Percentiles rank a stretch among this genome's conserved stretches.
Evolutionary conservation across 2,113 vertebrate genomes (phyloP).

Genomic region (Prolemur simus): DNA sequence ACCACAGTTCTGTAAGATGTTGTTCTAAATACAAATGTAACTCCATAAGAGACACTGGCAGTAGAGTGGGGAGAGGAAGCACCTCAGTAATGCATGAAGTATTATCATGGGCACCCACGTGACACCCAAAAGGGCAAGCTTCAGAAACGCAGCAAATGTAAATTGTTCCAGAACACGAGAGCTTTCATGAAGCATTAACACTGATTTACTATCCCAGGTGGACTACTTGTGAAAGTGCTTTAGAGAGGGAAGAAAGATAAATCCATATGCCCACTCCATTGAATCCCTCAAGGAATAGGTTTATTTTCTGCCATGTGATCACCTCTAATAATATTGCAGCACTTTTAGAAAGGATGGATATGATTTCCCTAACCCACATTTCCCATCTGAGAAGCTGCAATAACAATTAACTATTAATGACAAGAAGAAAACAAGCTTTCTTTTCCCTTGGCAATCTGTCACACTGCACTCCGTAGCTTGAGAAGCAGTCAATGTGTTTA

Average conservation of each 20-base stretch:
- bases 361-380: slow-evolving; percentile 48
- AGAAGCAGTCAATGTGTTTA: slow-evolving; percentile 45
- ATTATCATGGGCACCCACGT: background rate
- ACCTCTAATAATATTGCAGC: slow-evolving; percentile 66
- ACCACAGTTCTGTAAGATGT: background rate
- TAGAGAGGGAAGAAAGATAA: slow-evolving; percentile 56
- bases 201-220: slow-evolving; percentile 66
- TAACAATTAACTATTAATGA: slow-evolving; percentile 78
- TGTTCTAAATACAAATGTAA: slow-evolving; percentile 17
- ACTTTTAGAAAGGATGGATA: slow-evolving; percentile 67
- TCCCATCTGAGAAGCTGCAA: slow-evolving; percentile 56
- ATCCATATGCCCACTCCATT: slow-evolving; percentile 36
- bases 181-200: slow-evolving; percentile 66
- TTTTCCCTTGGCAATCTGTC: slow-evolving; percentile 63
- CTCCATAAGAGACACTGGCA: slow-evolving; percentile 45
- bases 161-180: slow-evolving; percentile 45
- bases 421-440: slow-evolving; percentile 69
- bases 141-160: slow-evolving; percentile 26
- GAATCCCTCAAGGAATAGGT: slow-evolving; percentile 53
- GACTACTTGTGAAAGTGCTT: slow-evolving; percentile 52
- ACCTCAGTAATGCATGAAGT: slow-evolving; percentile 48
- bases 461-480: slow-evolving; percentile 47
- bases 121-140: slow-evolving; percentile 39
- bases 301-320: slow-evolving; percentile 57
- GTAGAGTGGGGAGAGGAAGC: slow-evolving; percentile 42